Evolutionary conservation across 1,140 invertebrate genomes (phyloP).

Genomic region (Conus ventricosus): DNA sequence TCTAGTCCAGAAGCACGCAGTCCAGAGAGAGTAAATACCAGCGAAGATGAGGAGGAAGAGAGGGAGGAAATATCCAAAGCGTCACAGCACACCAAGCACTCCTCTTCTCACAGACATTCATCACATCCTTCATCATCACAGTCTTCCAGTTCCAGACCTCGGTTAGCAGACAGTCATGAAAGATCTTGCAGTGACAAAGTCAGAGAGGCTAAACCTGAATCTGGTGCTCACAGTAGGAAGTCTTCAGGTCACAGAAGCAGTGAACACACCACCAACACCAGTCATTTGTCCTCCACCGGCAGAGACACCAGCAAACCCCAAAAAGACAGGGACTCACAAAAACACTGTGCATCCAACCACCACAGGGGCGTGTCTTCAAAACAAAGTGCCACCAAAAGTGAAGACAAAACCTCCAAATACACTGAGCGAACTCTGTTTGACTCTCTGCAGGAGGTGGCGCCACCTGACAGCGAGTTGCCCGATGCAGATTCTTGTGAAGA

Average conservation of each 20-base stretch:
- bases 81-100: not conserved
- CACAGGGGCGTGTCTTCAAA: not conserved
- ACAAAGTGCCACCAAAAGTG: too few species aligned
- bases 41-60: not conserved
- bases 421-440: not conserved
- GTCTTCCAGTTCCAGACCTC: not conserved
- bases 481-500: slow-evolving; percentile 13
- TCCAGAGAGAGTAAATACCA: not conserved
- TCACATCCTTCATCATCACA: not conserved
- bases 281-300: not conserved
- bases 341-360: not conserved
- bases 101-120: not conserved
- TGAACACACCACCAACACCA: not conserved
- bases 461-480: not conserved
- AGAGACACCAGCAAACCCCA: not conserved
- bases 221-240: not conserved
- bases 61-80: not conserved
- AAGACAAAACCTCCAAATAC: not conserved
- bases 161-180: not conserved
- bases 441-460: not conserved
- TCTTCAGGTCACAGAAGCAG: not conserved
- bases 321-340: not conserved
- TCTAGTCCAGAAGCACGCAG: not conserved
- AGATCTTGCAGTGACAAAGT: not conserved
- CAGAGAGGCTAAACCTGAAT: not conserved